Evolutionary conservation across 2,797 vertebrate genomes (phyloP), one percentile per base, ranked within the genome.

Genomic region (Lycodopsis pacificus): DNA sequence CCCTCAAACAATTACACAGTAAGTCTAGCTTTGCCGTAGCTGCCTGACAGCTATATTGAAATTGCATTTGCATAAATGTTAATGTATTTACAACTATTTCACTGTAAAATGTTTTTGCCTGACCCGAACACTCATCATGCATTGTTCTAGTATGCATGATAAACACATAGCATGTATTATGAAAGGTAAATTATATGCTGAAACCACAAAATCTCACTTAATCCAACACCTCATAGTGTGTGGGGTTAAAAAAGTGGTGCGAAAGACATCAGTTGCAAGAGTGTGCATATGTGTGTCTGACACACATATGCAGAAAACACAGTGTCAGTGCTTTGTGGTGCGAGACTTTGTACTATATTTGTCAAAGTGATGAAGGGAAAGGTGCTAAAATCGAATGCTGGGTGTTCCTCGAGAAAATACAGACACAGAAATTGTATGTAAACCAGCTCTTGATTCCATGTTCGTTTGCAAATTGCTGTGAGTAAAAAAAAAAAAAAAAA

Each of bases 321-420:
- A 2, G 25, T 27, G 40, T 42, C 15, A 56, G 22, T 73, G 54
- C 65, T 46, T 62, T 71, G 74, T 49, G 38, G 42, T 86, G 73
- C 66, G 67, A 64, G 71, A 77, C 70, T 74, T 61, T 42, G 36
- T 14, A 32, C 44, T 76, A 46, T 15, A 65, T 32, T 75, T 82
- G 63, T 57, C 17, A 79, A 36, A 48, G n/a, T 42, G 82, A 51
- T 71, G 27, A 73, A 38, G 49, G 53, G 40, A 44, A 77, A 86
- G 71, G 77, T 85, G 87, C 58, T 77, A 77, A 81, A 86, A 74
- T 81, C 30, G 56, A 73, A 57, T 12, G 32, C 40, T 42, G 56
- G 53, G 36, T 86, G 65, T 79, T 90, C 71, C 56, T 81, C 40
- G 4, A 65, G 62, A 57, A 74, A 64, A 69, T n/a, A n/a, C 67